Conservation (phyloP, 1,140 invertebrate species). For the Drosophila pandora region DNA sequence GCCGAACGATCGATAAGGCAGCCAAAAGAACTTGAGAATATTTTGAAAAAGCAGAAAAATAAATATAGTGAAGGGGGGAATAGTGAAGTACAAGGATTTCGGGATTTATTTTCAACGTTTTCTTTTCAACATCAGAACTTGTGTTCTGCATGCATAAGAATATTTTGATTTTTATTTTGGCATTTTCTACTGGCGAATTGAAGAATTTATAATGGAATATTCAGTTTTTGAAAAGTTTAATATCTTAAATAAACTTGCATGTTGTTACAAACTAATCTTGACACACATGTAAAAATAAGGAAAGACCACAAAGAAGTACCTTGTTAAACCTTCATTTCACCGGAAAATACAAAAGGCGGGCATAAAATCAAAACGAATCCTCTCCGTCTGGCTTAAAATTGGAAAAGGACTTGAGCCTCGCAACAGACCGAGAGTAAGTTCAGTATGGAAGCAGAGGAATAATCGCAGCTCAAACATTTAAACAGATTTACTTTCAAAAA, state of each 20-base stretch:
- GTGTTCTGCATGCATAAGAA: slow-evolving; percentile 42
- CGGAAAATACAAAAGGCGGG: background rate
- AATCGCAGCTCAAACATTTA: slow-evolving; percentile 60
- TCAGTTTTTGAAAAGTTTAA: background rate
- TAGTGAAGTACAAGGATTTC: slow-evolving; percentile 32
- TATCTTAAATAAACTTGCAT: background rate
- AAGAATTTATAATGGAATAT: too few species aligned
- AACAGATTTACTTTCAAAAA: slow-evolving; percentile 53
- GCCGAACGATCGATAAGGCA: slow-evolving; percentile 41
- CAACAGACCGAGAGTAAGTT: slow-evolving; percentile 1
- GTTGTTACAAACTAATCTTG: background rate
- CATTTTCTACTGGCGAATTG: too few species aligned
- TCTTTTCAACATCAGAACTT: slow-evolving; percentile 7
- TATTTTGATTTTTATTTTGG: background rate
- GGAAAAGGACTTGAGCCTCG: slow-evolving; percentile 20
- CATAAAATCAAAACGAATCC: background rate
- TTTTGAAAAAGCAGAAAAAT: background rate
- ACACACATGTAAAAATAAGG: background rate
- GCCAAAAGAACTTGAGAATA: slow-evolving; percentile 7
- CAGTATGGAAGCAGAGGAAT: slow-evolving; percentile 21
- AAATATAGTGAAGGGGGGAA: background rate
- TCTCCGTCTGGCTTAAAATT: slow-evolving; percentile 8
- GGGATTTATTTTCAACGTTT: slow-evolving; percentile 34
- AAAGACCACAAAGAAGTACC: background rate
- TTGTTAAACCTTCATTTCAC: background rate